Evolutionary conservation across 2,888 invertebrate genomes (phyloP), one percentile per base, ranked within the genome.

Genomic region (Oscheius onirici): DNA sequence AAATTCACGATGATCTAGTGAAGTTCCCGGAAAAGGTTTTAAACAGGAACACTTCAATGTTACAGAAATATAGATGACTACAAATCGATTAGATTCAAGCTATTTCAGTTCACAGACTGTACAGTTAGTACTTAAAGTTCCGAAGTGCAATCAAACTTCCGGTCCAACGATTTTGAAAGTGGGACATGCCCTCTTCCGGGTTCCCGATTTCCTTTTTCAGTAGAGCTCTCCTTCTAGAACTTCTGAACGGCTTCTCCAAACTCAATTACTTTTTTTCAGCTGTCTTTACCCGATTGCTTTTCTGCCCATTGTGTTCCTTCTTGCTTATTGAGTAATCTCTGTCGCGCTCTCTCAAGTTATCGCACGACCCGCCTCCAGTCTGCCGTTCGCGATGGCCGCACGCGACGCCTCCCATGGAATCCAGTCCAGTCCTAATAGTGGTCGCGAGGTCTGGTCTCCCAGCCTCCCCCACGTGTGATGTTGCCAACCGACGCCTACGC

Each of bases 361-460:
- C 41, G 43, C 17, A 10, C 40, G 58, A 26, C 58, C 40, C 61
- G 46, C 61, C 44, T 24, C 57, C 24, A 26, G n/a, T 34, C 28
- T n/a, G 22, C 43, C 41, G 58, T 20, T n/a, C 26, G 61, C 15
- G 61, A 8, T 13, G 8, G 61, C 44, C 61, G 61, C 61, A 24
- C 44, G 61, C 61, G 61, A 24, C 46, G 13, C 44, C 61, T 41
- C 44, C 26, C 13, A 13, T 41, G 43, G 61, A 61, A 17, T 22
- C 24, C 43, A 61, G 20, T 61, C 61, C 61, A 61, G 61, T 61
- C 61, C 41, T n/a, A 61, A 61, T 61, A 61, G 61, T 54, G 66
- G 66, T 52, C 54, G 66, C 40, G 52, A 52, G 66, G 66, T 52
- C 52, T 52, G 17, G 24, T 26, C n/a, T n/a, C 26, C 22, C 54